phyloP scores from a whole-genome alignment of 2,113 vertebrate genomes.

The Elephantulus edwardii region DNA sequence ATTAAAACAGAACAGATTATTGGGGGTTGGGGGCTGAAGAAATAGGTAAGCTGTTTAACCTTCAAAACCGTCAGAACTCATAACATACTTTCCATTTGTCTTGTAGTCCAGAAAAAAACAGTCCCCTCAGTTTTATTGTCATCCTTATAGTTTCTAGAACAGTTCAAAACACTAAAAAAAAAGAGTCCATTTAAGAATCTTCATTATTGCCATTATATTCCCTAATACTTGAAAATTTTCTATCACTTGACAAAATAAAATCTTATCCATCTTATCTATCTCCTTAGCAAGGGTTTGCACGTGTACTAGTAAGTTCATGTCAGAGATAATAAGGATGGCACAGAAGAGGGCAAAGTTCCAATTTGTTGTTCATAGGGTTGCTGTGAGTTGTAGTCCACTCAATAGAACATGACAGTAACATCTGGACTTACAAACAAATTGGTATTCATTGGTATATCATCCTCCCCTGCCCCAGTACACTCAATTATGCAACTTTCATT shows the following conservation, averaged over 20 bases:
- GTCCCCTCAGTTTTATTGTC: neutral
- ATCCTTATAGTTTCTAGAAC: neutral
- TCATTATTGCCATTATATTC: neutral
- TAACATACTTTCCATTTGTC: neutral
- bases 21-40: no score
- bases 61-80: neutral
- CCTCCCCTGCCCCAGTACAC: no score
- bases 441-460: no score
- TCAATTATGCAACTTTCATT: no score
- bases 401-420: no score
- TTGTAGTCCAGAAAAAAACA: constrained; percentile 24
- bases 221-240: neutral
- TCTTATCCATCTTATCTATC: neutral
- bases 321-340: no score
- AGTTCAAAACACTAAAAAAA: neutral
- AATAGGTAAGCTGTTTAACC: neutral
- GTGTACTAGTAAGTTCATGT: neutral
- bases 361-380: no score
- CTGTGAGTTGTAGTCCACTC: no score
- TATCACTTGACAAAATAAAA: neutral
- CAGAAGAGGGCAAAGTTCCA: no score
- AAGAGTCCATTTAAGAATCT: neutral
- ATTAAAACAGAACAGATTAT: no score
- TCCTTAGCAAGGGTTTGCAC: neutral
- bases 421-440: neutral